Base-by-base conservation (phyloP, 2,888 invertebrate species). In the Octodonta nipae region DNA sequence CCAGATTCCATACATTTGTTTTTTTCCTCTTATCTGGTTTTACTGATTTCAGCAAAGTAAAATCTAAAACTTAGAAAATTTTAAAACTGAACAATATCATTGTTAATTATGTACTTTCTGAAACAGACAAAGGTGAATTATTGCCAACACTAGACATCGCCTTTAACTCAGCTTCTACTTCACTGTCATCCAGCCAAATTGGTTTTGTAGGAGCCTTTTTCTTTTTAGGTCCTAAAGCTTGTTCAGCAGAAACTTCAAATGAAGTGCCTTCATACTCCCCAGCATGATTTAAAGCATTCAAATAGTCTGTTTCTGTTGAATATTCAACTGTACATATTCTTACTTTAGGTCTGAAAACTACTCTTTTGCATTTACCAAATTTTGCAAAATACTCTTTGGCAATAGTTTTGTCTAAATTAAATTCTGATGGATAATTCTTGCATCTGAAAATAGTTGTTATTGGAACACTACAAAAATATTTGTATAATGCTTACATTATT, bases 271-370 rank as follows among this genome's bases (percentile, higher is more conserved):
- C 70, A 49, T 63, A 78, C 20, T 68, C 65, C 1, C 72, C 73
- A 13, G 72, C 71, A 47, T 74, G 71, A 2, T 69, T 57, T 12
- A 72, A 60, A 0, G 79, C 80, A 15, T 61, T 59, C 30, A 68
- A 67, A 1, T 72, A 75, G 28, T 70, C 66, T 14, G 63, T 66
- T 30, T 71, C 68, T 20, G 64, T 70, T 24, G 70, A 68, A 61
- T 80, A 87, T 48, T 78, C 78, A 5, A 85, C 68, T 0, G 73
- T 70, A 41, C 83, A 82, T 42, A 68, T 67, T 35, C 68, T 67
- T 30, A 73, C 71, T 35, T 70, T 74, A 0, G 75, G 73, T 30
- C 73, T 70, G 31, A 81, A 61, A 20, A 71, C 67, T 30, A 85
- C 71, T 40, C 72, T 71, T 8, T 68, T 67, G 2, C 84, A 71